These are phyloP conservation scores for Aphaenogaster ashmeadi DNA, from an alignment of 1,140 invertebrate genomes.

Conservation along the genomic window DNA sequence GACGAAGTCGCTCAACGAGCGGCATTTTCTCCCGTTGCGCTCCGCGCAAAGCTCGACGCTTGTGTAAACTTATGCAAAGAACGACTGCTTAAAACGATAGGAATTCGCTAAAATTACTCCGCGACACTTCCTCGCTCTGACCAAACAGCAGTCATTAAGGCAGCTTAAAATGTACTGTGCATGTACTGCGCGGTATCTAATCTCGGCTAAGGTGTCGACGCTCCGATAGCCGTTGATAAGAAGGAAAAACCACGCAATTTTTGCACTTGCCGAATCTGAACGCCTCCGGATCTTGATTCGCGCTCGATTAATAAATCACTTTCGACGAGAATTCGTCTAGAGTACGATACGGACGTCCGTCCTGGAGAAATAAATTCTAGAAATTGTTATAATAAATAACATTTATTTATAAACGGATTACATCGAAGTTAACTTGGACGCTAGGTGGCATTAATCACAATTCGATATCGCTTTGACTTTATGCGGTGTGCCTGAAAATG, in stretches of 20 bases:
- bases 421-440: conserved; percentile 7
- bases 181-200: conserved; percentile 68
- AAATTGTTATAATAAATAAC: conserved; percentile 42
- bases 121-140: neutral
- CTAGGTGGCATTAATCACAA: conserved; percentile 23
- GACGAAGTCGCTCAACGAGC: conserved; percentile 83
- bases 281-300: neutral
- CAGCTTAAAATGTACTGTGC: conserved; percentile 14
- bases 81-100: neutral
- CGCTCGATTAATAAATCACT: neutral
- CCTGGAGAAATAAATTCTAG: neutral
- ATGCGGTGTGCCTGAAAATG: neutral
- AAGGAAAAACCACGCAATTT: conserved; percentile 25
- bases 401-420: conserved; percentile 52
- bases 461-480: neutral
- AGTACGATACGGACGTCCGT: neutral
- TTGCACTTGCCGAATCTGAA: neutral
- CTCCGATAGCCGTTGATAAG: conserved; percentile 72
- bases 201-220: conserved; percentile 70
- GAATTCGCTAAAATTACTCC: neutral
- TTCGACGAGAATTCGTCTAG: neutral
- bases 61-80: neutral
- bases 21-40: conserved; percentile 78
- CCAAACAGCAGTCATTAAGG: neutral
- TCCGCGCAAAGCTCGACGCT: neutral